Percentiles rank a stretch among this genome's conserved stretches.
Evolutionary conservation across 1,140 invertebrate genomes (phyloP).

Genomic region (Bombus terrestris): DNA sequence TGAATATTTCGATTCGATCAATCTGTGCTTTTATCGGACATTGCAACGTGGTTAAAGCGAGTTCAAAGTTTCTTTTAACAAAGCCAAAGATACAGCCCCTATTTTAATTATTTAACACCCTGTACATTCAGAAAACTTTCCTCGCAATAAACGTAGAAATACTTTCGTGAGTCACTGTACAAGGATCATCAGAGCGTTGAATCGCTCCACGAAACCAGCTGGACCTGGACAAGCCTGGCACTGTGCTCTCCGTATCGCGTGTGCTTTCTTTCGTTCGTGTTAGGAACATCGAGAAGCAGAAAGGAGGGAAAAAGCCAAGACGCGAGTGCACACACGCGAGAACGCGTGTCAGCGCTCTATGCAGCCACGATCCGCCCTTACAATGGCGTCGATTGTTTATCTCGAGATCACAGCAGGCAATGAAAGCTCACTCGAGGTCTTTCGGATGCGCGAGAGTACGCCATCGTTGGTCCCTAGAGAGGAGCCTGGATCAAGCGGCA

Average conservation of each 20-base stretch:
- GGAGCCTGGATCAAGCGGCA: slow-evolving; percentile 49
- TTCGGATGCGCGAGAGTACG: not conserved
- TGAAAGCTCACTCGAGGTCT: slow-evolving; percentile 57
- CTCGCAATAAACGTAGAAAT: too few relatives aligned
- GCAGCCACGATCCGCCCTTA: slow-evolving; percentile 23
- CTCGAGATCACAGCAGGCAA: slow-evolving; percentile 61
- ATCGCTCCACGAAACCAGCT: slow-evolving; percentile 55
- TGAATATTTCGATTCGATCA: too few relatives aligned
- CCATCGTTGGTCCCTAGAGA: not conserved
- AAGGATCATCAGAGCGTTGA: slow-evolving; percentile 54
- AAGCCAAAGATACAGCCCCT: too few relatives aligned
- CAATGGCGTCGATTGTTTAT: slow-evolving; percentile 70
- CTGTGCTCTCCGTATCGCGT: slow-evolving; percentile 39
- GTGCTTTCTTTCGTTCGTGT: slow-evolving; percentile 39
- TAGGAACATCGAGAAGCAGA: slow-evolving; percentile 6
- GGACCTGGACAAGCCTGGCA: slow-evolving; percentile 49
- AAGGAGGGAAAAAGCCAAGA: slow-evolving; percentile 57
- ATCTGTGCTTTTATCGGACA: too few relatives aligned
- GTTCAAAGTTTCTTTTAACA: too few relatives aligned
- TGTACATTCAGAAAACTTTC: too few relatives aligned
- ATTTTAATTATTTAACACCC: too few relatives aligned
- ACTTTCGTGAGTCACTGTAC: too few relatives aligned
- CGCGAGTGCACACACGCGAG: slow-evolving; percentile 18
- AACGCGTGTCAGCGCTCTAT: slow-evolving; percentile 16
- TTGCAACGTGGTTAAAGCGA: too few relatives aligned